Conservation (phyloP, 2,797 vertebrate genomes). For the Buceros bicornis region DNA sequence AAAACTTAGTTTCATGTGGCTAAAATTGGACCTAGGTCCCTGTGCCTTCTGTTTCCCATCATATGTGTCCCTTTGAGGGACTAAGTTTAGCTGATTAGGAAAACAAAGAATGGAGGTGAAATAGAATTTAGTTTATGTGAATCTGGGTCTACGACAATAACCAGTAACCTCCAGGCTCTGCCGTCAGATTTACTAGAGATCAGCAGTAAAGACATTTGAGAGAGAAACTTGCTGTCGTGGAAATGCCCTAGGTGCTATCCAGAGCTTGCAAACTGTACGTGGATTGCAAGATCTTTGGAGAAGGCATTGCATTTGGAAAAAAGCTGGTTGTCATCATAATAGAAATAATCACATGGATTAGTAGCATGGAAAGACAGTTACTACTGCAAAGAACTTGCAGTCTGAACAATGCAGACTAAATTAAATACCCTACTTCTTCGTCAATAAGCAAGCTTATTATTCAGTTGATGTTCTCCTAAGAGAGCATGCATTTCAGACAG, state of each 20-base stretch:
- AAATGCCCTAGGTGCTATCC: background rate
- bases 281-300: background rate
- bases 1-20: background rate
- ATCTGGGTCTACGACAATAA: background rate
- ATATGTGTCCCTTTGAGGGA: background rate
- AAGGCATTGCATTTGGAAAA: background rate
- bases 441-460: background rate
- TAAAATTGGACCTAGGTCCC: background rate
- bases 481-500: background rate
- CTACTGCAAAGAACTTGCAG: background rate
- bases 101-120: background rate
- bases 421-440: background rate
- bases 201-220: background rate
- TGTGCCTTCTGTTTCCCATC: background rate
- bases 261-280: background rate
- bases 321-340: background rate
- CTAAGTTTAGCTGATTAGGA: background rate
- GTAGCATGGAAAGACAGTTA: background rate
- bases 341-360: background rate
- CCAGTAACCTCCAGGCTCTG: background rate
- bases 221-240: background rate
- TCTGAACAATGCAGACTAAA: background rate
- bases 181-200: background rate
- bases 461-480: background rate
- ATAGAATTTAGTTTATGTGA: background rate